Evolutionary conservation across 2,888 invertebrate species (phyloP).

Genomic region (Polylopha cassiicola): DNA sequence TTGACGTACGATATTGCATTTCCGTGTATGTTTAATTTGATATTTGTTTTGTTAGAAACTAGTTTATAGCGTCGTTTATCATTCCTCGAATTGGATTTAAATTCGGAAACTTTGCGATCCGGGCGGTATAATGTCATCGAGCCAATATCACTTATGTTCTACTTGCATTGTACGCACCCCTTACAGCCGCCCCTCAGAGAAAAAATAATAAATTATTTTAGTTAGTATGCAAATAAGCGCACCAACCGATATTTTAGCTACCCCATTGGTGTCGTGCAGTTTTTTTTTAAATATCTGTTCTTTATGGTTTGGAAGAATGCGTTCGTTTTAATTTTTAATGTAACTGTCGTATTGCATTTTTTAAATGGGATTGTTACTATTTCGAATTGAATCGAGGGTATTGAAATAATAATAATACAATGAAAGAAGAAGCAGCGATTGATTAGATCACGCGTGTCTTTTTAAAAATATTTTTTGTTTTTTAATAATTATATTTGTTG

Average conservation of each 20-base stretch:
- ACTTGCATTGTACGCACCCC: conserved; percentile 70
- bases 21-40: conserved; percentile 61
- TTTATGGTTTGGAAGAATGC: conserved; percentile 59
- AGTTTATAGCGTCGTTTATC: conserved; percentile 36
- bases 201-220: conserved; percentile 78
- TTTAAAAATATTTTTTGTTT: too few species aligned
- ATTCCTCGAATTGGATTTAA: conserved; percentile 37
- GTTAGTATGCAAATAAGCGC: conserved; percentile 78
- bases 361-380: conserved; percentile 16
- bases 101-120: conserved; percentile 31
- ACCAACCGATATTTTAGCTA: conserved; percentile 70
- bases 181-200: conserved; percentile 65
- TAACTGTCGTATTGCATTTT: conserved; percentile 10
- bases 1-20: conserved; percentile 71
- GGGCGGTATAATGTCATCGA: conserved; percentile 54
- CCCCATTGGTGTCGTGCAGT: conserved; percentile 63
- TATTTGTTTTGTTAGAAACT: conserved; percentile 58
- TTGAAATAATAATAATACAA: too few species aligned
- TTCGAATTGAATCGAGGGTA: too few species aligned
- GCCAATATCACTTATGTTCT: conserved; percentile 73
- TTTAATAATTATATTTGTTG: too few species aligned
- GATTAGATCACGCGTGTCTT: too few species aligned
- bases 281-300: conserved; percentile 58
- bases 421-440: too few species aligned
- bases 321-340: conserved; percentile 23